phyloP scores from a whole-genome alignment of 2,113 vertebrate genomes.

The Rhabdornis inornatus region DNA sequence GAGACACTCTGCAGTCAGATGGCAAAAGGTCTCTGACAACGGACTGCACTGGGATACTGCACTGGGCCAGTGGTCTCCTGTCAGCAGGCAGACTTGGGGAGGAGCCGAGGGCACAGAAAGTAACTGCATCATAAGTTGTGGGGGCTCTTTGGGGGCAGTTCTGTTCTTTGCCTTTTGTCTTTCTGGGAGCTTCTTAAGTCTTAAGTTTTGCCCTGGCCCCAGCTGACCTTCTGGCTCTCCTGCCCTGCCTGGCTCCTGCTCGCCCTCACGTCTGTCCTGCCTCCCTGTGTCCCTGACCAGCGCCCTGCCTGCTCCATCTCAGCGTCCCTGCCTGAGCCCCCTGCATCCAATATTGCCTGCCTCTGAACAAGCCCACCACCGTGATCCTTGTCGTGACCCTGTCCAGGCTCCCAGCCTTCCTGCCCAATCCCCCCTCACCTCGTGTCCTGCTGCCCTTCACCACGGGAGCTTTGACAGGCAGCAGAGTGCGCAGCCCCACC shows the following conservation, averaged over 20 bases:
- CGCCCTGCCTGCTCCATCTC: accelerated
- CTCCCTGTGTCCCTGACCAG: neutral
- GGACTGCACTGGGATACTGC: neutral
- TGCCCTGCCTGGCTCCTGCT: no score
- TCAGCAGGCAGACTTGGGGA: neutral
- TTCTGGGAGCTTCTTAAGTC: neutral
- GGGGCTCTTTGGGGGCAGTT: neutral
- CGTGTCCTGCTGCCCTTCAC: no score
- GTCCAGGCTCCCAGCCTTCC: no score
- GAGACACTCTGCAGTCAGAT: neutral
- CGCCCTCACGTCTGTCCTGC: accelerated
- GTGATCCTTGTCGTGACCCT: accelerated
- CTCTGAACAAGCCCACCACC: neutral
- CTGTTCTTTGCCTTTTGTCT: neutral
- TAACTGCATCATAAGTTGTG: neutral
- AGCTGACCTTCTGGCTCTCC: neutral
- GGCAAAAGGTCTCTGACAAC: neutral
- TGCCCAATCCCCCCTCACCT: accelerated
- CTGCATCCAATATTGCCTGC: accelerated
- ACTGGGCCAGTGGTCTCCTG: neutral
- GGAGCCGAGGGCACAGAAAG: no score
- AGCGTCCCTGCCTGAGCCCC: no score
- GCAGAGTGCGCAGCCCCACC: no score
- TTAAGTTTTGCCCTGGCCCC: neutral
- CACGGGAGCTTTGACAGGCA: no score